phyloP scores from a whole-genome alignment of 53 echinoderm and acorn worm species.

The Echinarachnius parma region DNA sequence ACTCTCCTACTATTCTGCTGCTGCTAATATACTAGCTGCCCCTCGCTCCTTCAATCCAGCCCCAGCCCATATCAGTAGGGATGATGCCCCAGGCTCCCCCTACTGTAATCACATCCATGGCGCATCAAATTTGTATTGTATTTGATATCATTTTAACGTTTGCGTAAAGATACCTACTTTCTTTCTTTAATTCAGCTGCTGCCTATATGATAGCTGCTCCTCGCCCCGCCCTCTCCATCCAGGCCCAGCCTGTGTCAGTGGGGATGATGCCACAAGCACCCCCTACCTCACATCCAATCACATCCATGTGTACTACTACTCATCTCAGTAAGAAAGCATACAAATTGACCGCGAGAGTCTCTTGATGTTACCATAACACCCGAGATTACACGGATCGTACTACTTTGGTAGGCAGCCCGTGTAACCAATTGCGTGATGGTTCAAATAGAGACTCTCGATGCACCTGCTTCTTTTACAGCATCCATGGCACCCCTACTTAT shows the following conservation, averaged over 20 bases:
- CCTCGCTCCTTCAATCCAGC: neutral
- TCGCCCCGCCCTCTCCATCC: neutral
- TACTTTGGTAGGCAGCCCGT: too few species aligned
- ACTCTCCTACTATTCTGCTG: neutral
- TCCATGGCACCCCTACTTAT: too few species aligned
- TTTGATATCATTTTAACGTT: neutral
- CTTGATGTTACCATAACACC: too few species aligned
- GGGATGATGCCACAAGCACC: conserved; percentile 29
- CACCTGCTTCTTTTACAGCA: too few species aligned
- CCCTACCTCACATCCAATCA: conserved; percentile 5
- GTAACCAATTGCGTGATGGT: too few species aligned
- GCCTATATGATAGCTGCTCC: conserved; percentile 37
- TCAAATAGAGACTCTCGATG: too few species aligned
- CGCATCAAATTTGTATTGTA: neutral
- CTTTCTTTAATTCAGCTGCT: neutral
- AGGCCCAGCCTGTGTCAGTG: conserved; percentile 16
- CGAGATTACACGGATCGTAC: too few species aligned
- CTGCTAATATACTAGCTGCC: conserved; percentile 31
- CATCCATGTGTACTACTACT: conserved; percentile 28
- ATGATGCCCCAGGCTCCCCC: conserved; percentile 33
- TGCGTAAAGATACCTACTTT: neutral
- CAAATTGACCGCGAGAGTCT: too few species aligned
- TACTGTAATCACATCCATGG: neutral
- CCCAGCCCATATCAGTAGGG: conserved; percentile 19
- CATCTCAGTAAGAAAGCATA: too few species aligned